A percentile compares a stretch with the other conserved stretches of the same genome.
Conservation (phyloP, 2,797 vertebrate genomes). For the Sylvia borin region DNA sequence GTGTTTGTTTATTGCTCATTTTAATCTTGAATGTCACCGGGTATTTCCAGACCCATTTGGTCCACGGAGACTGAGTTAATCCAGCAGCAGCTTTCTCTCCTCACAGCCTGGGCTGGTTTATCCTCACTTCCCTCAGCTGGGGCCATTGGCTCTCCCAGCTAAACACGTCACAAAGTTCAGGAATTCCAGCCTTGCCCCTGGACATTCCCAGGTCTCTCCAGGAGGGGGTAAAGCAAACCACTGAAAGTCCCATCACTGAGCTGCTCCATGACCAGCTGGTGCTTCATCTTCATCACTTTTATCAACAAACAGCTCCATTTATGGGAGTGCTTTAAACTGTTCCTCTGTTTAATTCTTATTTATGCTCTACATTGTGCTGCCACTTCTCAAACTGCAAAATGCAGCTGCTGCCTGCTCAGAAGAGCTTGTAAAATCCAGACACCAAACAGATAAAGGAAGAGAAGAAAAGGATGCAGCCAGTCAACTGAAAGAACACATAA, state of each 20-base stretch:
- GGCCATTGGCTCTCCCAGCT: background rate
- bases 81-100: background rate
- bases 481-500: background rate
- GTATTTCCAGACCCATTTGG: background rate
- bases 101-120: background rate
- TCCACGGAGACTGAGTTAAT: background rate
- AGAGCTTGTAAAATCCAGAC: background rate
- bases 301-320: background rate
- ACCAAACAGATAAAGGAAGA: background rate
- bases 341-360: background rate
- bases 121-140: background rate
- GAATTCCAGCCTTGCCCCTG: slow-evolving; percentile 1
- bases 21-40: background rate
- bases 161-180: background rate
- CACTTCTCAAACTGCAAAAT: background rate
- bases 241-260: background rate
- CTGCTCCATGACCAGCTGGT: background rate
- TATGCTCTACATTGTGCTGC: background rate
- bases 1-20: background rate
- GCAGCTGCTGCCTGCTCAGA: slow-evolving; percentile 15
- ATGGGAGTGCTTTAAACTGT: background rate
- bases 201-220: background rate
- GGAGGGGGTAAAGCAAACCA: background rate
- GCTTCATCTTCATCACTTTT: background rate
- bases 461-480: background rate